Percentiles rank a stretch among this genome's conserved stretches.
Conservation (phyloP, 2,888 invertebrate genomes). For the Criorhina ranunculi region DNA sequence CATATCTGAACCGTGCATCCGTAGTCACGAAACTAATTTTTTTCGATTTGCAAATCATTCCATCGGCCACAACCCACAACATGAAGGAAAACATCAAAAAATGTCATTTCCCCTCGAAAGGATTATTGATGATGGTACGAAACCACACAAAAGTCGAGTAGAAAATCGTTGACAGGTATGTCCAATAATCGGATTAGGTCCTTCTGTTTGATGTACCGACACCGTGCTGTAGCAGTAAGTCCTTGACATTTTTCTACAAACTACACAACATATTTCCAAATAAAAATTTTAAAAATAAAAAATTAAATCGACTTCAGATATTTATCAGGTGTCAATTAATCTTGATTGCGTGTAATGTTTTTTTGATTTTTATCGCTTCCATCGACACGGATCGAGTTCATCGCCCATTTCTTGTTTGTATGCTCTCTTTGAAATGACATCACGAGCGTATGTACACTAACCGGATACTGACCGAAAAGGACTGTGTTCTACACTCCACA, state of each 20-base stretch:
- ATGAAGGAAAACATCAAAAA: conserved; percentile 22
- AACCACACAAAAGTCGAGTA: conserved; percentile 47
- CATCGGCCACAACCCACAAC: not conserved
- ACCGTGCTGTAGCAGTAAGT: conserved; percentile 16
- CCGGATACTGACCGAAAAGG: conserved; percentile 13
- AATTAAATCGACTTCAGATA: conserved; percentile 40
- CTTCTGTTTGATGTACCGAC: conserved; percentile 56
- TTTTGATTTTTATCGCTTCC: conserved; percentile 68
- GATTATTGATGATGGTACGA: conserved; percentile 69
- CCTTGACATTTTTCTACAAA: conserved; percentile 9
- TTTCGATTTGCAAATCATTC: conserved; percentile 24
- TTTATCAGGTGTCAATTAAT: conserved; percentile 67
- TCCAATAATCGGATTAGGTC: conserved; percentile 65
- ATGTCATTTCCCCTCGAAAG: conserved; percentile 49
- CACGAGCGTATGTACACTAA: conserved; percentile 3
- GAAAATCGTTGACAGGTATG: conserved; percentile 52
- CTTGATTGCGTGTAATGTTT: conserved; percentile 69
- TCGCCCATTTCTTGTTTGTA: conserved; percentile 61
- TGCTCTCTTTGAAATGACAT: conserved; percentile 29
- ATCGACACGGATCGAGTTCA: conserved; percentile 59
- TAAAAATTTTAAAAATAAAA: not conserved
- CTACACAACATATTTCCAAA: not conserved
- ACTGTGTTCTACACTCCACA: not conserved
- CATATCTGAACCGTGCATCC: conserved; percentile 29
- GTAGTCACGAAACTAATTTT: conserved; percentile 29